Conservation (phyloP, 2,888 invertebrate genomes). For the Cryptus viduatorius region DNA sequence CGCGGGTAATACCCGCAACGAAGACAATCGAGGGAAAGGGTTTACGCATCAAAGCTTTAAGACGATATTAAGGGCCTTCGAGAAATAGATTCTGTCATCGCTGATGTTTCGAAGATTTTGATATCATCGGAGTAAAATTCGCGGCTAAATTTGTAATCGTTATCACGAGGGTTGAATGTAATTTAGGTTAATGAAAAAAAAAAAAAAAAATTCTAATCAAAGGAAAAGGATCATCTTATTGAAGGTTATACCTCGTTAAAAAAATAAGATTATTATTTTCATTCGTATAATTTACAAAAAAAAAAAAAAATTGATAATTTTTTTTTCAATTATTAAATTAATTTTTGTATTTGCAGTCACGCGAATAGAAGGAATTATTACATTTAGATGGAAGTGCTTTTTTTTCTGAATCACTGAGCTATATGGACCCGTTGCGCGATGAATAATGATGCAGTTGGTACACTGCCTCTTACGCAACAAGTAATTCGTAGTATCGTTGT, state of each 20-base stretch:
- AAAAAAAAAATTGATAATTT: no score
- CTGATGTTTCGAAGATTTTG: background rate
- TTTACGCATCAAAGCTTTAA: background rate
- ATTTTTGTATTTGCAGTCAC: background rate
- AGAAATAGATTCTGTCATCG: background rate
- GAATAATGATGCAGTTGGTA: background rate
- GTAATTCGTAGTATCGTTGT: slow-evolving; percentile 44
- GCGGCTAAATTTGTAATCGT: background rate
- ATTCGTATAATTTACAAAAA: no score
- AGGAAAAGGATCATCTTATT: no score
- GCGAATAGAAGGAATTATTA: no score
- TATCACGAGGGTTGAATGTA: background rate
- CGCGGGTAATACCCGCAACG: background rate
- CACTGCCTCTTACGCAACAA: background rate
- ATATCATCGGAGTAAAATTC: background rate
- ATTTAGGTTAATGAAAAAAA: background rate
- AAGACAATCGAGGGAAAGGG: background rate
- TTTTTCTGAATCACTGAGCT: background rate
- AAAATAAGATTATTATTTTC: no score
- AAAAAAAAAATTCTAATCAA: no score
- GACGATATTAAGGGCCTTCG: background rate
- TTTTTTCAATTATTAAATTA: background rate
- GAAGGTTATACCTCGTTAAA: no score
- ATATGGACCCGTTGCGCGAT: background rate
- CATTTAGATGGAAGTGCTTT: background rate